Evolutionary conservation across 1,140 invertebrate genomes (phyloP).

Genomic region (Cephus cinctus): DNA sequence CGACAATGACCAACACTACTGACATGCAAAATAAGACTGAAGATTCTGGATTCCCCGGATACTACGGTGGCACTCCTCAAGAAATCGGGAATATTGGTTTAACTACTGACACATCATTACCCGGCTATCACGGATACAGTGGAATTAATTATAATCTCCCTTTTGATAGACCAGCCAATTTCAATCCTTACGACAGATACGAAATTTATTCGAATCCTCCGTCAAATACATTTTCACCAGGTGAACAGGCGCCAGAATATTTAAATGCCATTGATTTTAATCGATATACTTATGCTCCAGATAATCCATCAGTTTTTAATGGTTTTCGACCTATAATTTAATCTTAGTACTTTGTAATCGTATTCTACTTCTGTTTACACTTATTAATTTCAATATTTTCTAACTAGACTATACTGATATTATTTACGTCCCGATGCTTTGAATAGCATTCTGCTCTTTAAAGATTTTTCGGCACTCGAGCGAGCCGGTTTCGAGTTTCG

Average conservation of each 20-base stretch:
- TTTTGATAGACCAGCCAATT: background rate
- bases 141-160: background rate
- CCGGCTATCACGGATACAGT: background rate
- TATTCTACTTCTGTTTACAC: no score
- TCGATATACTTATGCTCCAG: background rate
- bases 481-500: no score
- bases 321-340: background rate
- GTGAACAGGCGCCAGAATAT: background rate
- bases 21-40: background rate
- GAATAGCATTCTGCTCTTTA: no score
- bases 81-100: slow-evolving; percentile 32
- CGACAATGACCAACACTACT: slow-evolving; percentile 5
- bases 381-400: no score
- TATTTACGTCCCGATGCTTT: no score
- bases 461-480: no score
- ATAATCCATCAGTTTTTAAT: background rate
- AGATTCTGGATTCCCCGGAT: slow-evolving; percentile 24
- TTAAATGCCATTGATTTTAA: background rate
- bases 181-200: slow-evolving; percentile 6
- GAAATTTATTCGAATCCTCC: background rate
- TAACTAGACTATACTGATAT: background rate
- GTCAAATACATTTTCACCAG: background rate
- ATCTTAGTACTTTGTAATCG: no score
- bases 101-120: slow-evolving; percentile 16
- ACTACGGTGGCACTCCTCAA: slow-evolving; percentile 43